These are phyloP conservation scores for Podiceps cristatus DNA, from an alignment of 2,113 vertebrate species.

Conservation along the genomic window DNA sequence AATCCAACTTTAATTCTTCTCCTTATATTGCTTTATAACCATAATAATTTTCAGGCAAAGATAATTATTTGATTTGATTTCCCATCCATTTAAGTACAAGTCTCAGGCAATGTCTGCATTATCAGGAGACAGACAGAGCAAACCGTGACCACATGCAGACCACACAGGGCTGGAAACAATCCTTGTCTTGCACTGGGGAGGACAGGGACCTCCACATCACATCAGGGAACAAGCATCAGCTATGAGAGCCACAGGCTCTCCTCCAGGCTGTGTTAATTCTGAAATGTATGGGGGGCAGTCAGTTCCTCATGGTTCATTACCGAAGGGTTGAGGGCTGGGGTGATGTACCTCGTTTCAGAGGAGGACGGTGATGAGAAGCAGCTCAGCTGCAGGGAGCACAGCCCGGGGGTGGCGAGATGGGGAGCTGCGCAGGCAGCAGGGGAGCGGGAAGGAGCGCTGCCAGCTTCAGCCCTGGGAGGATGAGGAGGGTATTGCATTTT, in stretches of 20 bases:
- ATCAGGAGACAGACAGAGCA: not conserved
- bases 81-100: not conserved
- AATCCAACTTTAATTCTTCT: not conserved
- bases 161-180: not conserved
- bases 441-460: not conserved
- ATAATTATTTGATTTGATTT: not conserved
- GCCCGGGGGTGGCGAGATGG: fast-evolving
- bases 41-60: not conserved
- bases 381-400: not conserved
- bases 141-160: not conserved
- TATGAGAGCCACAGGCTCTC: not conserved
- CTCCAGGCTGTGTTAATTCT: not conserved
- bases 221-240: not conserved
- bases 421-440: not conserved
- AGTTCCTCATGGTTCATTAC: not conserved
- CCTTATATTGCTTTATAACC: not conserved
- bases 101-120: not conserved
- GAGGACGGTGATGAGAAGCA: not conserved
- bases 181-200: not conserved
- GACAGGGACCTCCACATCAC: not conserved
- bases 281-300: not conserved
- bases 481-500: not conserved
- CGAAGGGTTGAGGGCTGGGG: not conserved
- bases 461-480: not conserved
- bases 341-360: not conserved